Evolutionary conservation across 1,140 invertebrate genomes (phyloP).

Genomic region (Lordiphosa mommai): DNA sequence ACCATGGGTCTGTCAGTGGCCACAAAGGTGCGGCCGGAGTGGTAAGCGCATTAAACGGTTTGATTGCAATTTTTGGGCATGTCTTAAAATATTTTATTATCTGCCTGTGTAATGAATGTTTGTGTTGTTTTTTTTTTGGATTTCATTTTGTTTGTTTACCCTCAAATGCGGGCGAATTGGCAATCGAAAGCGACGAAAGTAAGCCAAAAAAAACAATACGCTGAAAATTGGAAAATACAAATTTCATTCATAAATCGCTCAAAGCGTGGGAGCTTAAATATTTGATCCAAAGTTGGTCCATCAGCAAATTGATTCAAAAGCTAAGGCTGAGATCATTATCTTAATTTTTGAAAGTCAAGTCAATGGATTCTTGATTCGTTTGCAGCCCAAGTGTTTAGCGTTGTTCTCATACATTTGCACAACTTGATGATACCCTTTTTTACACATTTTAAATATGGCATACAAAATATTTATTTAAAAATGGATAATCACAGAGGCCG

Average conservation of each 20-base stretch:
- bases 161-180: conserved; percentile 9
- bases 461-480: too few species aligned
- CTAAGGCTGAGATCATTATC: too few species aligned
- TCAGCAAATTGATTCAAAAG: too few species aligned
- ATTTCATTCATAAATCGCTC: conserved; percentile 12
- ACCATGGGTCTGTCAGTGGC: background rate
- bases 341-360: too few species aligned
- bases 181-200: conserved; percentile 9
- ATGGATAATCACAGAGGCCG: too few species aligned
- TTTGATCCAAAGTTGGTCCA: too few species aligned
- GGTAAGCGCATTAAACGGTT: conserved; percentile 55
- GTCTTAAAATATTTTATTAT: conserved; percentile 31
- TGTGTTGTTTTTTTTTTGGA: conserved; percentile 31
- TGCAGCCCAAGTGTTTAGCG: too few species aligned
- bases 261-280: conserved; percentile 6
- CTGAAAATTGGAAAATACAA: conserved; percentile 11
- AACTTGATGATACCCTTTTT: too few species aligned
- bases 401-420: too few species aligned
- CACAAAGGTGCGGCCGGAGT: background rate
- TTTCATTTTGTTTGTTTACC: conserved; percentile 27
- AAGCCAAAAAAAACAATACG: conserved; percentile 19
- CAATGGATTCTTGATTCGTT: too few species aligned
- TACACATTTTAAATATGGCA: too few species aligned
- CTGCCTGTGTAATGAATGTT: conserved; percentile 16
- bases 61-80: conserved; percentile 50